phyloP scores from a whole-genome alignment of 2,113 vertebrate genomes.

The Serinus canaria region DNA sequence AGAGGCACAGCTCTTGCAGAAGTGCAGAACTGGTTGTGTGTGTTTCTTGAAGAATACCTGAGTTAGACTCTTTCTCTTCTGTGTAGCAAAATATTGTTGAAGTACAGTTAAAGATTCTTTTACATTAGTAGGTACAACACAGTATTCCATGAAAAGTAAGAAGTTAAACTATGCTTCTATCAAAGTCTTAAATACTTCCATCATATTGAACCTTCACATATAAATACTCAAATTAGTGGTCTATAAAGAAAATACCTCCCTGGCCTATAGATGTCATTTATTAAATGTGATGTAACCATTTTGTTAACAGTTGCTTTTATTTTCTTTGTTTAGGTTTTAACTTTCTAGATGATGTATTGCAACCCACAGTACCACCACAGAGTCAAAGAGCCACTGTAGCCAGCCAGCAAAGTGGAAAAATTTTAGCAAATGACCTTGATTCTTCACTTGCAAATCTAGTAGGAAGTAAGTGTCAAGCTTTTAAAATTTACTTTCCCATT shows the following conservation, averaged over 20 bases:
- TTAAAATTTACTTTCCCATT: neutral
- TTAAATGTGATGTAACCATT: neutral
- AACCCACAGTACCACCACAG: conserved; percentile 77
- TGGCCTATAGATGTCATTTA: neutral
- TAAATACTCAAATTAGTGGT: neutral
- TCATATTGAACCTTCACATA: neutral
- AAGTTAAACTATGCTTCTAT: neutral
- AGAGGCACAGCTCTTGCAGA: neutral
- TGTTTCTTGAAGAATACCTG: neutral
- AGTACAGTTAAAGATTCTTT: neutral
- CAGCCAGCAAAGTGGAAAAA: conserved; percentile 76
- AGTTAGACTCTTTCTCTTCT: neutral
- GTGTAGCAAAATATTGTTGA: neutral
- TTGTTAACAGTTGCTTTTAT: neutral
- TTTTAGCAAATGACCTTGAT: conserved; percentile 83
- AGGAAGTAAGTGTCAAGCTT: conserved; percentile 79
- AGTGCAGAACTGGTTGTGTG: neutral
- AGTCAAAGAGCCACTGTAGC: conserved; percentile 70
- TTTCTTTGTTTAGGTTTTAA: conserved; percentile 68
- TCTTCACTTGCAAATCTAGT: conserved; percentile 86
- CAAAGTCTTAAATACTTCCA: neutral
- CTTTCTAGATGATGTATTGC: conserved; percentile 84
- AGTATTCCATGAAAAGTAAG: neutral
- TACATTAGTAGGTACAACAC: neutral
- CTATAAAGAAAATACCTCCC: neutral